Evolutionary conservation across 2,888 invertebrate species (phyloP), one percentile per base, ranked within the genome.

Genomic region (Chloromyia formosa): DNA sequence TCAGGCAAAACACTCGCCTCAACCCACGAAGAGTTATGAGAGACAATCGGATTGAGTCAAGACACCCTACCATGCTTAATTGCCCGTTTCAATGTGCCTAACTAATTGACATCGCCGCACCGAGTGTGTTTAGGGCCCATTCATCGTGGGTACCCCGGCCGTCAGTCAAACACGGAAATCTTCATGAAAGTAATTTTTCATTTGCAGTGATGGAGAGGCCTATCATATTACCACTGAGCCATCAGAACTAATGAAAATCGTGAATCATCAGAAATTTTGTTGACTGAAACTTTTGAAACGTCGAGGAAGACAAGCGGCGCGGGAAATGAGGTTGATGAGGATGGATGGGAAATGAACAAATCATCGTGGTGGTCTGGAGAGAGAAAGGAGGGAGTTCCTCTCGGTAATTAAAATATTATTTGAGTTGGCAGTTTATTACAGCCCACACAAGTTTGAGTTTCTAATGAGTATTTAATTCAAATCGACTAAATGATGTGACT

Each of bases 211-310:
- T 66, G 14, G 69, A 68, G 54, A 35, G 58, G 58, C 27, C 72
- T 74, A 74, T 76, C 76, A 64, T 58, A 18, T 53, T 66, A 45
- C 18, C 60, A 45, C 66, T 49, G 7, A 35, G 7, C 27, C 45
- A 76, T 61, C 58, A 73, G 74, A 73, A 74, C 66, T 73, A 76
- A 76, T 76, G 76, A 76, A 76, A 76, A 74, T 61, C 76, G 35
- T 76, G 76, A 74, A 76, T 76, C 76, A 69, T 73, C 73, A 74
- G 45, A 74, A 76, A 71, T n/a, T n/a, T n/a, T 49, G 16, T 49
- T 12, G 3, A 35, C 7, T 35, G 27, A 35, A 35, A 49, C 49
- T 49, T 42, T 49, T n/a, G 49, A 49, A 49, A 35, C 27, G 27
- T n/a, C n/a, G n/a, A n/a, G 27, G 27, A 4, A 35, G 2, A 35